A percentile compares a stretch with the other conserved stretches of the same genome.
phyloP scores from a whole-genome alignment of 2,797 vertebrate species.

The Ctenochaetus hawaiiensis region DNA sequence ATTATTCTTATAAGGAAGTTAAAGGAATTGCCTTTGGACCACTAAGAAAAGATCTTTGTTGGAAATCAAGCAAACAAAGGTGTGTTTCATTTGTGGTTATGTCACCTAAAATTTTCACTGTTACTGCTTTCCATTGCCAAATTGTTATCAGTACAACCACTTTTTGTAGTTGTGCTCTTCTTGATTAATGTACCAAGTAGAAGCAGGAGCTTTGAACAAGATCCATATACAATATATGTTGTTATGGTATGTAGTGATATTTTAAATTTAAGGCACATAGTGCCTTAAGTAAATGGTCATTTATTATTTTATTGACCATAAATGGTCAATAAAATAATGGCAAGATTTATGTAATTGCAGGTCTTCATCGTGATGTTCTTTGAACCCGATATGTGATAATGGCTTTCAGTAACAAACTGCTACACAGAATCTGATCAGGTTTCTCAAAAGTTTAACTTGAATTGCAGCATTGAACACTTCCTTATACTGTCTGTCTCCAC shows the following conservation, averaged over 20 bases:
- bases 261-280: too few species aligned
- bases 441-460: slow-evolving; percentile 22
- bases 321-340: neutral
- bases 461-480: slow-evolving; percentile 32
- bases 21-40: slow-evolving; percentile 22
- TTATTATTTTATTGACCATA: too few species aligned
- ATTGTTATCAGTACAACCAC: neutral
- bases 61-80: slow-evolving; percentile 36
- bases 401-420: neutral
- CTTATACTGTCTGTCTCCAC: slow-evolving; percentile 2
- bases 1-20: neutral
- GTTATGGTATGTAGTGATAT: too few species aligned
- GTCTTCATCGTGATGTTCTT: too few species aligned
- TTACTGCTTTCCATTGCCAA: neutral
- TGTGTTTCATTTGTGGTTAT: slow-evolving; percentile 49
- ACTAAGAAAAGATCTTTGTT: slow-evolving; percentile 7
- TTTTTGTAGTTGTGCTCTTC: neutral
- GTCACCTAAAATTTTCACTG: neutral
- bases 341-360: neutral
- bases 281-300: neutral
- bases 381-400: neutral
- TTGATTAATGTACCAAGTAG: fast-evolving
- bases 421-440: slow-evolving; percentile 3
- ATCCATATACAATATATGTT: neutral
- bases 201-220: neutral